phyloP scores from a whole-genome alignment of 1,140 invertebrate species.

The Cydia fagiglandana region DNA sequence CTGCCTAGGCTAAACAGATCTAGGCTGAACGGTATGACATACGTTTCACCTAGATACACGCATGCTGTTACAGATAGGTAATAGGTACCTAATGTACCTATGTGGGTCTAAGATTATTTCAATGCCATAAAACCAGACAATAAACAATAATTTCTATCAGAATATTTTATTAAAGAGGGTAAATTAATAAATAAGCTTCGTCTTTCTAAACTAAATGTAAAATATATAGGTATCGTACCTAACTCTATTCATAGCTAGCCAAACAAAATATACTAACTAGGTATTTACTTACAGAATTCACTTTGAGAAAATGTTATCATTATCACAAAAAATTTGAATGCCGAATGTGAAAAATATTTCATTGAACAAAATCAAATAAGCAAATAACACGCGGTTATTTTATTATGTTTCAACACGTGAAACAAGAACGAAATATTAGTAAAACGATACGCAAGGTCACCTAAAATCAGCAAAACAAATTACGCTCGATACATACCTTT shows the following conservation, averaged over 20 bases:
- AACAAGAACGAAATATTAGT: not conserved
- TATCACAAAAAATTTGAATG: not conserved
- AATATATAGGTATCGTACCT: no score
- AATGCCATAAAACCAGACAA: no score
- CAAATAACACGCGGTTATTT: not conserved
- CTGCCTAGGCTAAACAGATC: not conserved
- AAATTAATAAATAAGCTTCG: no score
- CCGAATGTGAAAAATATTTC: not conserved
- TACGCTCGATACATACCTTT: constrained; percentile 18
- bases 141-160: no score
- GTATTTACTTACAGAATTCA: not conserved
- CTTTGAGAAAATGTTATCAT: not conserved
- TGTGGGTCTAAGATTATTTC: no score
- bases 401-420: not conserved
- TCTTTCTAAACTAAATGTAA: no score
- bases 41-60: no score
- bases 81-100: no score
- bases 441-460: constrained; percentile 20
- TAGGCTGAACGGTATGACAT: not conserved
- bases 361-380: not conserved
- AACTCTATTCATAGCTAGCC: not conserved
- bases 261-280: not conserved
- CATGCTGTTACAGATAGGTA: no score
- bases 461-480: constrained; percentile 13
- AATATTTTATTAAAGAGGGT: no score